Conservation (phyloP, 2,797 vertebrate species). For the Enteromius fasciolatus region DNA sequence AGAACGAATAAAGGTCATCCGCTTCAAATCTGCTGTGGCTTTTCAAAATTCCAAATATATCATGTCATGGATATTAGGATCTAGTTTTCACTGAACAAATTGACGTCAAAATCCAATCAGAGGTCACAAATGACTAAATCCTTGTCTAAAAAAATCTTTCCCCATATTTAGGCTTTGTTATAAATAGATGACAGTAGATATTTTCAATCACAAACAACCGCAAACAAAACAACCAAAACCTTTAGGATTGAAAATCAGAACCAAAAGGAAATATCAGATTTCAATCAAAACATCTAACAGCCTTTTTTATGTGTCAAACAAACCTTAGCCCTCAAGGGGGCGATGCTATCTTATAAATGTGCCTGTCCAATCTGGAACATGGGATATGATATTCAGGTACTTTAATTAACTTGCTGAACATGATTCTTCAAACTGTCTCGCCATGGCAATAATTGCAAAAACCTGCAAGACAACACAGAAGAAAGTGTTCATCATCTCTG, state of each 20-base stretch:
- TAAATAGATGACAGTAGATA: background rate
- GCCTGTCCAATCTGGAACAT: too few relatives aligned
- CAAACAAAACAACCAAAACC: slow-evolving; percentile 18
- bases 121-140: too few relatives aligned
- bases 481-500: background rate
- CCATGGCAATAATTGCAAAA: background rate
- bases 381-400: background rate
- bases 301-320: background rate
- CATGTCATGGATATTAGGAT: background rate
- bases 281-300: background rate
- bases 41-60: background rate
- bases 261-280: background rate
- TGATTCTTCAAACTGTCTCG: background rate
- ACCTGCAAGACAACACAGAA: slow-evolving; percentile 1
- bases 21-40: background rate
- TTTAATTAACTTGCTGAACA: background rate
- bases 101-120: too few relatives aligned
- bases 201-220: too few relatives aligned
- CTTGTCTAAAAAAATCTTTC: background rate
- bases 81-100: too few relatives aligned
- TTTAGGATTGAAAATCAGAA: background rate
- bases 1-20: background rate
- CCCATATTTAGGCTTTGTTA: background rate
- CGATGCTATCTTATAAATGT: background rate
- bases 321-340: background rate